Conservation (phyloP, 1,140 invertebrate species). For the Euwallacea fornicatus region DNA sequence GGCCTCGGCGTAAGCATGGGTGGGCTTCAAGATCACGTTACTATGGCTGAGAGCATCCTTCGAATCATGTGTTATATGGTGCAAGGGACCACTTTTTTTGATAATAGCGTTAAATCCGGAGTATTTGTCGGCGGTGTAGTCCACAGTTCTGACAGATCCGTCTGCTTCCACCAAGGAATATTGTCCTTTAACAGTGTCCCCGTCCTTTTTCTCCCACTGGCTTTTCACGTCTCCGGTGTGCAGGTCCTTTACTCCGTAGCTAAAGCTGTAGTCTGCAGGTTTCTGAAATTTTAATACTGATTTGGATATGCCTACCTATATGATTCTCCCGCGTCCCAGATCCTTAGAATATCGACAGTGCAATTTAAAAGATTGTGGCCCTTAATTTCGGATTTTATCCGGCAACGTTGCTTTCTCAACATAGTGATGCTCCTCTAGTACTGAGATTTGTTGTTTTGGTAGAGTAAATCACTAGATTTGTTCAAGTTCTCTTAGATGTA, state of each 20-base stretch:
- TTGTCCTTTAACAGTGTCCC: slow-evolving; percentile 48
- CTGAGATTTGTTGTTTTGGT: no score
- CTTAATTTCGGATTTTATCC: no score
- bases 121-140: slow-evolving; percentile 61
- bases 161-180: slow-evolving; percentile 58
- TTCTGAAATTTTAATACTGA: slow-evolving; percentile 38
- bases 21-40: slow-evolving; percentile 15
- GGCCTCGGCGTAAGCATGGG: background rate
- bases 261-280: slow-evolving; percentile 63
- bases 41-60: slow-evolving; percentile 31
- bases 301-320: no score
- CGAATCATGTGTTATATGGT: slow-evolving; percentile 41
- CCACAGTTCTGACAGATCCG: slow-evolving; percentile 59
- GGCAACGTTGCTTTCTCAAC: no score
- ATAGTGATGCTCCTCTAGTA: no score
- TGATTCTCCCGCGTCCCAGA: no score
- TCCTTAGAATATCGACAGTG: no score
- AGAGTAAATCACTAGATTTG: no score
- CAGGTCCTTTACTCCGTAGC: slow-evolving; percentile 72
- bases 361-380: no score
- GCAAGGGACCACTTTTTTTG: slow-evolving; percentile 45
- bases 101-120: slow-evolving; percentile 55
- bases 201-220: slow-evolving; percentile 53
- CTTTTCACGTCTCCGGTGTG: slow-evolving; percentile 70
- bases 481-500: no score